These are phyloP conservation scores for Dioctria linearis DNA, from an alignment of 2,888 invertebrate species.

Conservation along the genomic window DNA sequence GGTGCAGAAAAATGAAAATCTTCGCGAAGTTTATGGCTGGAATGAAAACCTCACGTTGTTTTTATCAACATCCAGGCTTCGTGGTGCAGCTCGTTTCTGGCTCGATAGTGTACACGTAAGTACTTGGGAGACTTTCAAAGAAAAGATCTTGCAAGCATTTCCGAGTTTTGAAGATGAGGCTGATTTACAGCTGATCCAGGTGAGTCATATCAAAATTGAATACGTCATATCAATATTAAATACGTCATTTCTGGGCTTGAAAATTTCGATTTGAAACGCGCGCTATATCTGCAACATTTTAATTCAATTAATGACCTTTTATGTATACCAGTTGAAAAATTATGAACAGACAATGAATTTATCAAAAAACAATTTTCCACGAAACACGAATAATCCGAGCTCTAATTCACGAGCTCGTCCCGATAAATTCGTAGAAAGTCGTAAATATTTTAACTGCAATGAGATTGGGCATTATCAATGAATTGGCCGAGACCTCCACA, in stretches of 20 bases:
- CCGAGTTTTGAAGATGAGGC: neutral
- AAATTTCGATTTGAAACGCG: neutral
- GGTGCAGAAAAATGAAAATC: neutral
- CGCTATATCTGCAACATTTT: neutral
- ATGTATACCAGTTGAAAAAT: neutral
- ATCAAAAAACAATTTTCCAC: neutral
- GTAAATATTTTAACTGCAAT: neutral
- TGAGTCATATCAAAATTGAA: neutral
- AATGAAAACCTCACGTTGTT: conserved; percentile 8
- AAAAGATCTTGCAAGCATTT: neutral
- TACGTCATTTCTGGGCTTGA: neutral
- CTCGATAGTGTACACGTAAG: neutral
- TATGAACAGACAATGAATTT: neutral
- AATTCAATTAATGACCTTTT: neutral
- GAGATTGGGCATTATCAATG: neutral
- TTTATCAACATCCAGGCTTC: neutral
- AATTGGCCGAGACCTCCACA: neutral
- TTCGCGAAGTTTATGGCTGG: neutral
- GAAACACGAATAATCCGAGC: too few relatives aligned
- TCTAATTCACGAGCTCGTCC: too few relatives aligned
- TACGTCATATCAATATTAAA: neutral
- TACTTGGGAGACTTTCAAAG: neutral
- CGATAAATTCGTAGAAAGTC: neutral
- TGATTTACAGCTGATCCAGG: neutral
- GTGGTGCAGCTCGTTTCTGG: conserved; percentile 11